Evolutionary conservation across 2,888 invertebrate species (phyloP), one percentile per base, ranked within the genome.

Genomic region (Leistus spinibarbis): DNA sequence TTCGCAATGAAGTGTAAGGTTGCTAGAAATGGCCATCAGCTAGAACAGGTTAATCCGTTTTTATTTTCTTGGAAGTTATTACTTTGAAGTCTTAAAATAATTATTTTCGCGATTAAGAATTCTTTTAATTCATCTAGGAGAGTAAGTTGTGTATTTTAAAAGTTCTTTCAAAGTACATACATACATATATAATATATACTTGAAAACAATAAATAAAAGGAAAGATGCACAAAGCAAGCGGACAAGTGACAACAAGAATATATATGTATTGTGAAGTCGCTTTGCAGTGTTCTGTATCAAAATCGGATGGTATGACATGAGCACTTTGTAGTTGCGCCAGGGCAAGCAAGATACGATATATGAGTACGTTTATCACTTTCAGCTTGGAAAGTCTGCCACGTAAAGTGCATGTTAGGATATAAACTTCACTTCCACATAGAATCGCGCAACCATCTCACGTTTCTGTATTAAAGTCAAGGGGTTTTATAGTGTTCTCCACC

Each of bases 281-380:
- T 19, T 20, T 66, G 66, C 13, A 40, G 9, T 40, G 40, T 40
- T 70, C 70, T 70, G 53, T 70, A 60, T 70, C 62, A 70, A 66
- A 72, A 60, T 72, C 72, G 65, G 54, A 20, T 22, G 70, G 20
- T 64, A 64, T 72, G 72, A 72, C 72, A 66, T 72, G 65, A 72
- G 72, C 72, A 72, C 72, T 72, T 72, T 72, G 72, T 72, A 72
- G 72, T 72, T 69, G 72, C 22, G 56, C 40, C 72, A 72, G 19
- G 66, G 20, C 54, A 66, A 65, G 72, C 72, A 72, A 24, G 66
- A 40, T 54, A 66, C 72, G 72, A 72, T 72, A 72, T 72, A 72
- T 72, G 72, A 72, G 65, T 72, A 72, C 72, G 72, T 72, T 72
- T 72, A 72, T 72, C 72, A 72, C 72, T 72, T 72, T 72, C 66